Evolutionary conservation across 2,888 invertebrate species (phyloP).

Genomic region (Lasioglossum calceatum): DNA sequence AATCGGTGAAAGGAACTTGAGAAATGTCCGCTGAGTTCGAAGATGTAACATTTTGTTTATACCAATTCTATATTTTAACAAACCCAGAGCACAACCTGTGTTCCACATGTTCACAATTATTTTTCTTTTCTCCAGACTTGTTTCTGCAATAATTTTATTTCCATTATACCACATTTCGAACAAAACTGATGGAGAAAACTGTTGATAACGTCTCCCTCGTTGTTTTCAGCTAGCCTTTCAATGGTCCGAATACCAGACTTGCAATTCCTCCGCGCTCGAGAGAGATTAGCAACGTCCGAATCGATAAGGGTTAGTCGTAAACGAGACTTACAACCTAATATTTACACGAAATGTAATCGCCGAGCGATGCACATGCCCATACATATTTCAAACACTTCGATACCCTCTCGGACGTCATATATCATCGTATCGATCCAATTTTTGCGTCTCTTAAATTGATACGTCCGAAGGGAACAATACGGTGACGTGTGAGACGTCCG

Average conservation of each 20-base stretch:
- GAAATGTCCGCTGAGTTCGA: too few relatives aligned
- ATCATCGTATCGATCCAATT: slow-evolving; percentile 3
- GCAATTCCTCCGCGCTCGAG: neutral
- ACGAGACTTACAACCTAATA: neutral
- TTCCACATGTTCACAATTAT: too few relatives aligned
- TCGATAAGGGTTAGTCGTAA: neutral
- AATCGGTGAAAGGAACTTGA: too few relatives aligned
- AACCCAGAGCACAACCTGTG: too few relatives aligned
- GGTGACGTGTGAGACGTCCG: neutral
- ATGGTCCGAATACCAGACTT: neutral
- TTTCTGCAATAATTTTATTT: too few relatives aligned
- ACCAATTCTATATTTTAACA: neutral
- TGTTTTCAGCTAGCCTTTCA: neutral
- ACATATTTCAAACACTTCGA: neutral
- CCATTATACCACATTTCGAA: neutral
- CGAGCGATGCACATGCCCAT: neutral
- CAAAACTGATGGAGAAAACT: neutral
- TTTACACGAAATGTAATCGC: slow-evolving; percentile 1
- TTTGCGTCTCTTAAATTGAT: neutral
- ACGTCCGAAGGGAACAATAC: neutral
- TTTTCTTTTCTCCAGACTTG: too few relatives aligned
- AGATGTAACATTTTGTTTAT: neutral
- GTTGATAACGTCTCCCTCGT: too few relatives aligned
- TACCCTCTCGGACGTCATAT: slow-evolving; percentile 1
- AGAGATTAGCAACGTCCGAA: neutral